Evolutionary conservation across 2,797 vertebrate genomes (phyloP).

Genomic region (Crenuchus spilurus): DNA sequence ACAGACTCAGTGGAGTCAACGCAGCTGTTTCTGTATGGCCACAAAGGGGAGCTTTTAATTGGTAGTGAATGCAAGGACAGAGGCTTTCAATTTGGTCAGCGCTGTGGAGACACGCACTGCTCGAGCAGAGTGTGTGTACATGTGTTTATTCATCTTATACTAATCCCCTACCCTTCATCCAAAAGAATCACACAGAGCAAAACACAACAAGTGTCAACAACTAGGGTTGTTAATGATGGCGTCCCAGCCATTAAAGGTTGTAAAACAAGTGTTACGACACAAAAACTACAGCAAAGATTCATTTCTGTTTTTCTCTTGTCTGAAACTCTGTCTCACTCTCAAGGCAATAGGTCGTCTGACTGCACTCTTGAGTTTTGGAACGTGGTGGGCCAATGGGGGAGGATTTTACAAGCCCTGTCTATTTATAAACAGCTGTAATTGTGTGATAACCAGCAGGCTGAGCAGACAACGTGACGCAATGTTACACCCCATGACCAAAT

Average conservation of each 20-base stretch:
- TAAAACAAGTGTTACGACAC: background rate
- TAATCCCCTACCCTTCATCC: background rate
- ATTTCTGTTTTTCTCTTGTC: slow-evolving; percentile 21
- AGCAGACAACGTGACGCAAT: slow-evolving; percentile 52
- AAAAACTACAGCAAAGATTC: background rate
- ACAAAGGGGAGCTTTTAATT: slow-evolving; percentile 80
- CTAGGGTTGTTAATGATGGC: slow-evolving; percentile 23
- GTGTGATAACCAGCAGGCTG: slow-evolving; percentile 54
- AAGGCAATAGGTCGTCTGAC: slow-evolving; percentile 10
- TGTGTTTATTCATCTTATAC: slow-evolving; percentile 11
- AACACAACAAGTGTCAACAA: slow-evolving; percentile 15
- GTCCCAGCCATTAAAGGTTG: background rate
- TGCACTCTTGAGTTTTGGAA: slow-evolving; percentile 3
- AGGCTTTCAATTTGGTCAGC: slow-evolving; percentile 78
- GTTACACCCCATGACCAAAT: slow-evolving; percentile 5
- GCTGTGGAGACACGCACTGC: slow-evolving; percentile 60
- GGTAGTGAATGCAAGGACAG: slow-evolving; percentile 74
- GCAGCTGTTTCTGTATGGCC: slow-evolving; percentile 76
- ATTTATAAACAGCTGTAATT: slow-evolving; percentile 66
- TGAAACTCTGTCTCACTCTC: slow-evolving; percentile 4
- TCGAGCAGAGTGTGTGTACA: slow-evolving; percentile 14
- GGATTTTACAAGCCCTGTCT: slow-evolving; percentile 52
- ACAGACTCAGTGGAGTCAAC: slow-evolving; percentile 78
- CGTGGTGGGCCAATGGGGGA: background rate
- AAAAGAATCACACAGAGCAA: slow-evolving; percentile 13